Percentiles rank a stretch among this genome's conserved stretches.
These are phyloP conservation scores for Hydractinia symbiolongicarpus DNA, from an alignment of 30 jellyfish, hydroid and myxozoan genomes.

Conservation along the genomic window DNA sequence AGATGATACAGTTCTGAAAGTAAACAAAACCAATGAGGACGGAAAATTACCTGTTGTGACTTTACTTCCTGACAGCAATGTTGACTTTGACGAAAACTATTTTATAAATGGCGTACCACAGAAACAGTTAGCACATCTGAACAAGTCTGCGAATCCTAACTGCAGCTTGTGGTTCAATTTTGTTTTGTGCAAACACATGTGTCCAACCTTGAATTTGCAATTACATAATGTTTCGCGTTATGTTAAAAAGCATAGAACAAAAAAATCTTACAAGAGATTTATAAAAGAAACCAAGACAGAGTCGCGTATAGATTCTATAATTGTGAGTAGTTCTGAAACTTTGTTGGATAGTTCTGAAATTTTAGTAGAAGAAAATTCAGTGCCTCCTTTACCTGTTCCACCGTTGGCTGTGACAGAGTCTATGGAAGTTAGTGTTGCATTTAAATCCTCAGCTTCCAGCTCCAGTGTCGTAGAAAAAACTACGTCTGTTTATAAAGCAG, in stretches of 20 bases:
- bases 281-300: too few species aligned
- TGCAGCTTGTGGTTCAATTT: slow-evolving; percentile 33
- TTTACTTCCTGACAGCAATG: not conserved
- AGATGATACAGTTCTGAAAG: not conserved
- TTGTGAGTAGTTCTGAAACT: too few species aligned
- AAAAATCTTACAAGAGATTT: too few species aligned
- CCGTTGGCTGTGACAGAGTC: not conserved
- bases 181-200: slow-evolving; percentile 39
- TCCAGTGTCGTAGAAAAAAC: too few species aligned
- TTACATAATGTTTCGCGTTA: too few species aligned
- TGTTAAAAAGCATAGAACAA: too few species aligned
- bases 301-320: too few species aligned
- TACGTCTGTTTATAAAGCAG: too few species aligned
- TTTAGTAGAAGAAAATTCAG: not conserved
- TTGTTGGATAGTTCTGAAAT: not conserved
- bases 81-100: not conserved
- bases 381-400: not conserved
- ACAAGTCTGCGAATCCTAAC: slow-evolving; percentile 50
- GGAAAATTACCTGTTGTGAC: not conserved
- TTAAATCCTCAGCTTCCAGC: too few species aligned
- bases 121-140: not conserved
- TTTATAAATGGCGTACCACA: not conserved
- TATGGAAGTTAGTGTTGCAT: too few species aligned
- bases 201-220: slow-evolving; percentile 32
- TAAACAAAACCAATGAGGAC: not conserved